Base-by-base conservation (phyloP, 2,888 invertebrate genomes). In the Cremastinae sp. region DNA sequence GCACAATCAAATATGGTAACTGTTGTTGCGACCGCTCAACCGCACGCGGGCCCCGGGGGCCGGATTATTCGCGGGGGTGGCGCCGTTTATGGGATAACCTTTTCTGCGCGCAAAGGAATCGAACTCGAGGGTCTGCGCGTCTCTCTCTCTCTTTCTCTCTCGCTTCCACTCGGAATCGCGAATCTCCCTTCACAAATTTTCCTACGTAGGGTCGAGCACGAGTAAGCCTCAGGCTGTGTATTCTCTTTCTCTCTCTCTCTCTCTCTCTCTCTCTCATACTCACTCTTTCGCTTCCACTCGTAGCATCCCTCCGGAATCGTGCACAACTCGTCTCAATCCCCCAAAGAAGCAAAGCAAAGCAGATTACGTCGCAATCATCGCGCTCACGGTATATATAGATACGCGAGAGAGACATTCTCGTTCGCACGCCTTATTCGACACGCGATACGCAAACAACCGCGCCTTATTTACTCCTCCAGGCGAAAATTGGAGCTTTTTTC, bases 1-100 rank as follows among this genome's bases (percentile, higher is more conserved):
- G 81, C 82, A 85, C 86, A 88, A 88, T 88, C 88, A 88, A 89
- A 87, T 87, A 88, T 87, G 87, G 87, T 86, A 88, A 89, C 88
- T 86, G 88, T 87, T 87, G 84, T 87, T 87, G 84, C 86, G 84
- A 86, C 81, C 86, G 82, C 79, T 88, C 89, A 88, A 87, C 85
- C 86, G 83, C 89, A 88, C 86, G 84, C 85, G 83, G 85, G 83
- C 88, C 89, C 88, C 83, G 85, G 84, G 87, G 89, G 85, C 85
- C 83, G 85, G 88, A 88, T 89, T 89, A 89, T 85, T 84, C 80
- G 81, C 78, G 82, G 82, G 85, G 85, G 84, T 82, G 83, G 82
- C 80, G 80, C 80, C 85, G 86, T 86, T 88, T 89, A 89, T 87
- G 84, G 88, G 88, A 89, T 88, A 88, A 87, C 84, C 83, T 82